Evolutionary conservation across 2,888 invertebrate species (phyloP), one percentile per base, ranked within the genome.

Genomic region (Yponomeuta sedellus): DNA sequence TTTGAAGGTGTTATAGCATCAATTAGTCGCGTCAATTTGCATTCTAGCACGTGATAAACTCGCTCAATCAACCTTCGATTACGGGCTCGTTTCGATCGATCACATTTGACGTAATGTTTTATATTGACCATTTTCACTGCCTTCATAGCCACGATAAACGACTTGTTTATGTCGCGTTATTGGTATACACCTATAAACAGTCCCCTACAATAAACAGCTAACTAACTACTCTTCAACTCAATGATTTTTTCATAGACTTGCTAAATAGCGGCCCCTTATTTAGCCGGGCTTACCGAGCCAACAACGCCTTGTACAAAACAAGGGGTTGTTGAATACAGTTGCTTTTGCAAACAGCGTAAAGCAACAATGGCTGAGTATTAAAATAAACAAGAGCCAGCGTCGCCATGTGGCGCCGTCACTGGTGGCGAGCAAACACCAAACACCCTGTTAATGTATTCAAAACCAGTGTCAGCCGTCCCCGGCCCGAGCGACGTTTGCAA

Each of bases 351-450:
- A 89, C 82, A 88, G 76, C 68, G 77, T 78, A 82, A 76, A 81
- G 79, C 86, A 83, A 88, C 89, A 87, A 85, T 85, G 83, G 83
- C 75, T 88, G 87, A 89, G 89, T 88, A 91, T 91, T 91, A 87
- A 88, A 91, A 88, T 88, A 90, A 91, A 91, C 90, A 90, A 76
- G 77, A 75, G 73, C 72, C 71, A 75, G 75, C 74, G 78, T 79
- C 81, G 86, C 88, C 90, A 89, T 89, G 88, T 89, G 90, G 86
- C 82, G 75, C 76, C 69, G 79, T 74, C 77, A 79, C 77, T 79
- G 77, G 80, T 80, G 77, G 78, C 79, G 85, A 84, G 77, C 78
- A 82, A 83, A 83, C 78, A 83, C 73, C 64, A 66, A 64, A 66
- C 66, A 66, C 44, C 61, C 73, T 78, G 79, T 77, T 88, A 89